phyloP scores from a whole-genome alignment of 2,888 invertebrate species.

The Drosophila anomelani region DNA sequence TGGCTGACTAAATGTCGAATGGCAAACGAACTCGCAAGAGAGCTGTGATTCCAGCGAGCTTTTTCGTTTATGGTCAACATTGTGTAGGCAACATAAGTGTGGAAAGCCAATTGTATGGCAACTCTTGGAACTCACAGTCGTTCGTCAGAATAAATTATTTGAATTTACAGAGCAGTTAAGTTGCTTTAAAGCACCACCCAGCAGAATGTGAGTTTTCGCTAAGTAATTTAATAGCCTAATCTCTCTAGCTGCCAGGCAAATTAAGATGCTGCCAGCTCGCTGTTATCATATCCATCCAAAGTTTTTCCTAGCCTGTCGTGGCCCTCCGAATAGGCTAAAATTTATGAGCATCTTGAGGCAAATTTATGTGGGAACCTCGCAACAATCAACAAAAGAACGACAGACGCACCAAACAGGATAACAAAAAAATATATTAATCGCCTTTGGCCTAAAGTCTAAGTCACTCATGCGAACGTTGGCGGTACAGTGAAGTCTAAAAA shows the following conservation, averaged over 20 bases:
- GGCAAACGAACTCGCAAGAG: background rate
- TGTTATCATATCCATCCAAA: slow-evolving; percentile 12
- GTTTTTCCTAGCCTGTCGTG: background rate
- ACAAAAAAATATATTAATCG: slow-evolving; percentile 27
- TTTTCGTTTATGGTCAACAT: slow-evolving; percentile 31
- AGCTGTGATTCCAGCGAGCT: background rate
- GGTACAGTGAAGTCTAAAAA: slow-evolving; percentile 36
- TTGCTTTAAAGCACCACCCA: slow-evolving; percentile 2
- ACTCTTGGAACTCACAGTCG: background rate
- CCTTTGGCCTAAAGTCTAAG: slow-evolving; percentile 38
- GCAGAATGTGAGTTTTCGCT: background rate
- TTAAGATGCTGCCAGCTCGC: slow-evolving; percentile 16
- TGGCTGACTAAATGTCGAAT: background rate
- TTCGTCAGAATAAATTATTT: slow-evolving; percentile 16
- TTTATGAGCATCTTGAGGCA: slow-evolving; percentile 63
- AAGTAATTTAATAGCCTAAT: slow-evolving; percentile 19
- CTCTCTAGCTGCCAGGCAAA: slow-evolving; percentile 1
- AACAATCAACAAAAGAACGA: slow-evolving; percentile 30
- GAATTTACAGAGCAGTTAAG: slow-evolving; percentile 6
- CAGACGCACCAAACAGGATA: slow-evolving; percentile 5
- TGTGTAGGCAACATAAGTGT: slow-evolving; percentile 6
- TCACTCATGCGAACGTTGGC: slow-evolving; percentile 25
- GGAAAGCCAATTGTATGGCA: slow-evolving; percentile 10
- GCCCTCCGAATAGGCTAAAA: slow-evolving; percentile 44
- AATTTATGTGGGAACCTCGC: slow-evolving; percentile 58